phyloP scores from a whole-genome alignment of 1,140 invertebrate species.

The Metaphire vulgaris region DNA sequence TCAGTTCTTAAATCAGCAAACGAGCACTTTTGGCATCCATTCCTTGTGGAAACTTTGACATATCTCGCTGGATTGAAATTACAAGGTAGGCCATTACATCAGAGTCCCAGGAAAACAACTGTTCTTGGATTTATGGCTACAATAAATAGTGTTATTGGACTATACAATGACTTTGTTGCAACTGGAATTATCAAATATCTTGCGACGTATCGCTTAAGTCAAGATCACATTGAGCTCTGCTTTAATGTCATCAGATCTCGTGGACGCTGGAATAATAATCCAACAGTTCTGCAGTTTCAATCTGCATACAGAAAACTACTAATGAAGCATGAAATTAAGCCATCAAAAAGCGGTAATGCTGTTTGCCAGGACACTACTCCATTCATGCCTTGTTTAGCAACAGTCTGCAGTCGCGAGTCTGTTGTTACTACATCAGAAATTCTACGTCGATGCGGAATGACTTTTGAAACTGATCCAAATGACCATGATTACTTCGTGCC shows the following conservation, averaged over 20 bases:
- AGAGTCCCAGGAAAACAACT: not conserved
- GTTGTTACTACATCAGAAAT: not conserved
- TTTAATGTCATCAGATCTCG: constrained; percentile 44
- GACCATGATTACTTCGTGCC: not conserved
- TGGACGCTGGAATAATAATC: constrained; percentile 49
- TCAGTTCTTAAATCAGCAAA: not conserved
- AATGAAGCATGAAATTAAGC: not conserved
- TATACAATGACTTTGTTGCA: constrained; percentile 20
- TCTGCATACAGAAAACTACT: constrained; percentile 19
- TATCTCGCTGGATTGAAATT: not conserved
- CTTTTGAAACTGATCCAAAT: not conserved
- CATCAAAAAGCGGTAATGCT: not conserved
- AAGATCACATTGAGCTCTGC: constrained; percentile 50
- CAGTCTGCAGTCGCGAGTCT: not conserved
- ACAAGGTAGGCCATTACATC: not conserved
- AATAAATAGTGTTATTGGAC: not conserved
- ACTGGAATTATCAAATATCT: constrained; percentile 13
- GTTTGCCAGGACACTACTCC: not conserved
- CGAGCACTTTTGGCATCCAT: not conserved
- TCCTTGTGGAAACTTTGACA: not conserved
- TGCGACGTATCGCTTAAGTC: constrained; percentile 44
- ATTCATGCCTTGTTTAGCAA: not conserved
- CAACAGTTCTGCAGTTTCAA: constrained; percentile 40
- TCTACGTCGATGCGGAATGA: not conserved
- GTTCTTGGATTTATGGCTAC: constrained; percentile 11